A percentile compares a stretch with the other conserved stretches of the same genome.
These are phyloP conservation scores for Rattus rattus DNA, from an alignment of 2,113 vertebrate genomes.

Conservation along the genomic window DNA sequence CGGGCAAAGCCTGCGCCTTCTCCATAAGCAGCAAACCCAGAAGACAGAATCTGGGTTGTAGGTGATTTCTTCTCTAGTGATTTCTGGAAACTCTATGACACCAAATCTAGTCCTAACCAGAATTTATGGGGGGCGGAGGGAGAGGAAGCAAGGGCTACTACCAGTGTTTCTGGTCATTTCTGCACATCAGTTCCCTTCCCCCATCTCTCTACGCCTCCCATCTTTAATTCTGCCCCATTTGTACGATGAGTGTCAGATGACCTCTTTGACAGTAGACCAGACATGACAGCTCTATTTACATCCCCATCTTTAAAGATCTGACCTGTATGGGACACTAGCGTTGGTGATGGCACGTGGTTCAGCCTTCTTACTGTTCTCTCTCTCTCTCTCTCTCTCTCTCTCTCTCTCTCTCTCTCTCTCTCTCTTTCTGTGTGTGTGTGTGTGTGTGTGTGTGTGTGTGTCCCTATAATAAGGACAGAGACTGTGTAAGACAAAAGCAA, in stretches of 20 bases:
- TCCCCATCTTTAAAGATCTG: conserved; percentile 52
- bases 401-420: too few relatives aligned
- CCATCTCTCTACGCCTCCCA: neutral
- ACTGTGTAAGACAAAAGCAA: neutral
- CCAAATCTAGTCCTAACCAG: conserved; percentile 19
- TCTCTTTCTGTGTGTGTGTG: too few relatives aligned
- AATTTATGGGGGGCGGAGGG: neutral
- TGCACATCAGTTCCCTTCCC: neutral
- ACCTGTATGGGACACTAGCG: neutral
- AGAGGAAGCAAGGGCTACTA: neutral
- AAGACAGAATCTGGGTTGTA: neutral
- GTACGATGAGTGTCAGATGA: conserved; percentile 26
- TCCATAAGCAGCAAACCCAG: conserved; percentile 1
- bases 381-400: neutral
- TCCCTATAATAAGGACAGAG: neutral
- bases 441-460: too few relatives aligned
- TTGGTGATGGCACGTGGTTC: neutral
- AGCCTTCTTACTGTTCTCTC: neutral
- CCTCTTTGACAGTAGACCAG: conserved; percentile 32
- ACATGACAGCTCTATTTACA: conserved; percentile 29
- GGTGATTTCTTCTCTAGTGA: conserved; percentile 47
- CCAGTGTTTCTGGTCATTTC: conserved; percentile 22
- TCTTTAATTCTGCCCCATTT: conserved; percentile 51
- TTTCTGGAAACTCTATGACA: neutral
- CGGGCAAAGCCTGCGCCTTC: conserved; percentile 36